Percentiles rank a stretch among this genome's conserved stretches.
phyloP scores from a whole-genome alignment of 2,888 invertebrate species.

The Eulithis prunata region DNA sequence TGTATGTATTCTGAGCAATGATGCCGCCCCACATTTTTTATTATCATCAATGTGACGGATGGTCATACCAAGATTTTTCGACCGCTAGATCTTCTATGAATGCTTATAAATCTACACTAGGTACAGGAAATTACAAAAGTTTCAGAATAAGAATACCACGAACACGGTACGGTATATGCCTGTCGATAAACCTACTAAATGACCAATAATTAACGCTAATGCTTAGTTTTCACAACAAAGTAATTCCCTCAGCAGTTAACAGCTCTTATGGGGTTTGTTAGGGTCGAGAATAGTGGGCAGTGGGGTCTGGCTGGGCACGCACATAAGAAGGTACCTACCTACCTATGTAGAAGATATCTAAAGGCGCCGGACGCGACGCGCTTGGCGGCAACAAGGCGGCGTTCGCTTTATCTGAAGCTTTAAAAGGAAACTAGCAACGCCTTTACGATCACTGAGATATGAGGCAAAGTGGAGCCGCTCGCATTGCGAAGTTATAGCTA shows the following conservation, averaged over 20 bases:
- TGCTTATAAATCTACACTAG: no score
- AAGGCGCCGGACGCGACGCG: slow-evolving; percentile 51
- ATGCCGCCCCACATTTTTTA: slow-evolving; percentile 24
- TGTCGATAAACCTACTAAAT: slow-evolving; percentile 27
- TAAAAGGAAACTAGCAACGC: slow-evolving; percentile 78
- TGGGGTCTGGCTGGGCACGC: slow-evolving; percentile 40
- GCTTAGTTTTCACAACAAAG: slow-evolving; percentile 38
- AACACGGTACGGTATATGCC: not conserved
- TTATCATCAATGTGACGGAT: slow-evolving; percentile 27
- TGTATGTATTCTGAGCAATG: slow-evolving; percentile 31
- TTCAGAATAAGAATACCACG: not conserved
- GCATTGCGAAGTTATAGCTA: slow-evolving; percentile 47
- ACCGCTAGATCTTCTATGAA: slow-evolving; percentile 11
- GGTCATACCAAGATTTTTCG: slow-evolving; percentile 20
- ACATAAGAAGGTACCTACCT: slow-evolving; percentile 38
- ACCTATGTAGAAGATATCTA: slow-evolving; percentile 43
- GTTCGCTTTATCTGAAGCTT: slow-evolving; percentile 70
- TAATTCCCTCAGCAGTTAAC: slow-evolving; percentile 38
- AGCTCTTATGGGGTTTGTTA: slow-evolving; percentile 47
- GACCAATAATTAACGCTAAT: slow-evolving; percentile 31
- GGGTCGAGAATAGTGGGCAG: slow-evolving; percentile 49
- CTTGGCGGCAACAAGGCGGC: slow-evolving; percentile 54
- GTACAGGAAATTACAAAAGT: not conserved
- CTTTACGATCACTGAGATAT: slow-evolving; percentile 69
- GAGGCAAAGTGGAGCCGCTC: slow-evolving; percentile 60